phyloP scores from a whole-genome alignment of 2,797 vertebrate species.

The Enoplosus armatus region DNA sequence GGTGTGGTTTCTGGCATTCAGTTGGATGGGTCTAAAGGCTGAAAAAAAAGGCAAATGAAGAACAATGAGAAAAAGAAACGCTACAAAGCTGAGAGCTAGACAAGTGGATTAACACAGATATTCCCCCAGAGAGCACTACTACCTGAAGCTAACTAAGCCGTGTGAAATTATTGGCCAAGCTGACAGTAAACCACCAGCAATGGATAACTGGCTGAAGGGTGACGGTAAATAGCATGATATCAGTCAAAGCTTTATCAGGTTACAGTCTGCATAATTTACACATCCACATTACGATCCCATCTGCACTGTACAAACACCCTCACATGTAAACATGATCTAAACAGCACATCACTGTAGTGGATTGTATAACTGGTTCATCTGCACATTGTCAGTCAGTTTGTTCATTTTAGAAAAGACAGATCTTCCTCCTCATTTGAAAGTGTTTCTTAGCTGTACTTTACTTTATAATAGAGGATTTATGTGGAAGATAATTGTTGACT shows the following conservation, averaged over 20 bases:
- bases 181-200: constrained; percentile 9
- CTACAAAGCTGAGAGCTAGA: not conserved
- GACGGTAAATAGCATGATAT: not conserved
- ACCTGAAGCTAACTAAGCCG: not conserved
- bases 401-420: constrained; percentile 6
- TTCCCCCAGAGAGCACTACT: not conserved
- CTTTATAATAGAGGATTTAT: constrained; percentile 6
- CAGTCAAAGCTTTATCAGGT: constrained; percentile 25
- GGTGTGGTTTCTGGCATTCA: not conserved
- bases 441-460: constrained; percentile 3
- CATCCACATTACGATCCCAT: not conserved
- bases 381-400: constrained; percentile 1
- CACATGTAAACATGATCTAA: not conserved
- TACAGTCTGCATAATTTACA: constrained; percentile 12
- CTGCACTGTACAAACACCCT: constrained; percentile 26
- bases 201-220: not conserved
- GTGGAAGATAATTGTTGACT: not conserved
- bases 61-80: not conserved
- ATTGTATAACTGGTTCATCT: constrained; percentile 13
- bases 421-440: not conserved
- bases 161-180: not conserved
- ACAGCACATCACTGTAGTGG: not conserved
- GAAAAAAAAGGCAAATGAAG: not conserved
- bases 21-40: not conserved
- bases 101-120: not conserved